phyloP scores from a whole-genome alignment of 2,113 vertebrate genomes.

The Amblyornis subalaris region DNA sequence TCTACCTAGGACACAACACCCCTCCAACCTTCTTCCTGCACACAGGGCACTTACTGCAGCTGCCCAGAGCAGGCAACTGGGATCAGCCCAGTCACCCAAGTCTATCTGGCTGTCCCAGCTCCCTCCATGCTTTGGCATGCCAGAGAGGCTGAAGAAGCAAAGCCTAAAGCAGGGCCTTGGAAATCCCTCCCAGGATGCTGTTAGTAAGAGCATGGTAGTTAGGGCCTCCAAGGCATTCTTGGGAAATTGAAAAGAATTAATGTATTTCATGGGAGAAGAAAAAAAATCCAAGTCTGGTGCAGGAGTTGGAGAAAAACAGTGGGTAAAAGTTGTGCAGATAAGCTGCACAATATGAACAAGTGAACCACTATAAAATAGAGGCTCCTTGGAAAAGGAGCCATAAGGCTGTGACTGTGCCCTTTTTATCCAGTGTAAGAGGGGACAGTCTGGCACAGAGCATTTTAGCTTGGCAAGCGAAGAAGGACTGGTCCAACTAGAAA shows the following conservation, averaged over 20 bases:
- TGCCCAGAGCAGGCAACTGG: not conserved
- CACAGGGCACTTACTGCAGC: not conserved
- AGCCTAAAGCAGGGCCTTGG: not conserved
- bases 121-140: not conserved
- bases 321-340: not conserved
- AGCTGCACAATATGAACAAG: not conserved
- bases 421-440: not conserved
- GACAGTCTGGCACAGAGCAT: not conserved
- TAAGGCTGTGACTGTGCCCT: not conserved
- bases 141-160: not conserved
- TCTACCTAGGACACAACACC: not conserved
- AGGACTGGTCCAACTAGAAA: not conserved
- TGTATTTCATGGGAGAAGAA: not conserved
- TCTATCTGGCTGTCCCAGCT: not conserved
- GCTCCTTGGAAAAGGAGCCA: not conserved
- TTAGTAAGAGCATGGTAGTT: not conserved
- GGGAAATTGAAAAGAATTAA: not conserved
- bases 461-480: not conserved
- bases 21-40: not conserved
- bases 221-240: not conserved
- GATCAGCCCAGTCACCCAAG: not conserved
- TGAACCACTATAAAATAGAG: not conserved
- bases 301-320: not conserved
- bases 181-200: not conserved
- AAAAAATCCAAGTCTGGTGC: not conserved